A percentile compares a stretch with the other conserved stretches of the same genome.
Evolutionary conservation across 2,113 vertebrate genomes (phyloP).

Genomic region (Tamias sibiricus): DNA sequence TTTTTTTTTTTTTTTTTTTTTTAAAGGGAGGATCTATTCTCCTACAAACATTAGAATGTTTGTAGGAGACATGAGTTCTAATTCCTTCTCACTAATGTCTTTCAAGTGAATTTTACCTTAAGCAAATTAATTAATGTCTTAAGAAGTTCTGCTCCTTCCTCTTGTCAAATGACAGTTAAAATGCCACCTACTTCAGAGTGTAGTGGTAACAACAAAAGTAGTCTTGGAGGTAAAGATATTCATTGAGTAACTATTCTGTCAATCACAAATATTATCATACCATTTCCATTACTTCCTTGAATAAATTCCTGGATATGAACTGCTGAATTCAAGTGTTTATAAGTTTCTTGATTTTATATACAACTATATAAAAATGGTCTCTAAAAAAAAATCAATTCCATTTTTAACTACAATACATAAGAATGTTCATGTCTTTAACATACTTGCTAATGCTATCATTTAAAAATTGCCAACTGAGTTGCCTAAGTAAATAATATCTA

Average conservation of each 20-base stretch:
- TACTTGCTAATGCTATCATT: background rate
- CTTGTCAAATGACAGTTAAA: background rate
- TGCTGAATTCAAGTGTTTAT: background rate
- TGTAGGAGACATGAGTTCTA: background rate
- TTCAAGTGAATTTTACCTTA: background rate
- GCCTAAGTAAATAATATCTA: background rate
- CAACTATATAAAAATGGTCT: background rate
- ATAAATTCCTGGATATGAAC: conserved; percentile 13
- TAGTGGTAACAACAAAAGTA: background rate
- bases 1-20: too few species aligned
- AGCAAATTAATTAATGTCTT: conserved; percentile 36
- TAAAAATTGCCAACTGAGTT: background rate
- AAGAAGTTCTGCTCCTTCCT: background rate
- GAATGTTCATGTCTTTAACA: background rate
- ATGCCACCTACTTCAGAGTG: background rate
- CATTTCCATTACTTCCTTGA: background rate
- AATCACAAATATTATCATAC: background rate
- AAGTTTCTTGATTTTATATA: conserved; percentile 18
- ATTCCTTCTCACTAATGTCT: background rate
- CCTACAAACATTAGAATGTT: background rate
- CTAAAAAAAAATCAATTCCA: background rate
- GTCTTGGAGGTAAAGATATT: background rate
- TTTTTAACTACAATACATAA: background rate
- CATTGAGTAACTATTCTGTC: background rate
- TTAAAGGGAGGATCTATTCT: background rate